Evolutionary conservation across 1,140 invertebrate species (phyloP), one percentile per base, ranked within the genome.

Genomic region (Zeugodacus cucurbitae): DNA sequence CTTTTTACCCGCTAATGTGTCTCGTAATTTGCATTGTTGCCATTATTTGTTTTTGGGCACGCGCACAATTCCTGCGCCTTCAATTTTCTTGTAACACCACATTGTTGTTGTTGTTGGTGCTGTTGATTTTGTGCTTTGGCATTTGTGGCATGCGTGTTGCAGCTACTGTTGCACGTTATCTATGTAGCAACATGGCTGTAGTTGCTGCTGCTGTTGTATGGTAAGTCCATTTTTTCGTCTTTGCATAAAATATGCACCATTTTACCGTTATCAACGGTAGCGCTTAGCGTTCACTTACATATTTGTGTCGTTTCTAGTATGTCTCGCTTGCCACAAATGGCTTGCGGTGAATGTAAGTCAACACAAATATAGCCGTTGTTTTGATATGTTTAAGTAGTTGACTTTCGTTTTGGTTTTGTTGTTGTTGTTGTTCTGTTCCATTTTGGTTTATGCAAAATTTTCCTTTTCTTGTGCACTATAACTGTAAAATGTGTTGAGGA

Each of bases 21-120:
- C 87, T 87, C 59, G 58, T 87, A 87, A 87, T 87, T 87, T 87
- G 87, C 54, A 87, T 87, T 87, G 54, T 87, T 87, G 54, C 59
- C 37, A 64, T 64, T 87, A 87, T 87, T 87, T 87, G 87, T 70
- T 48, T 67, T 64, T 87, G 34, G 87, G 54, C 54, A 87, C 54
- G 54, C 85, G 74, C 41, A 48, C 74, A 82, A 37, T 37, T 37
- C 48, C 48, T 82, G 34, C 17, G n/a, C 34, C 22, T 20, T 41
- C 20, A 34, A 74, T 44, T 74, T 22, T 74, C 37, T 0, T 74
- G 34, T 41, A 74, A 74, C n/a, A 17, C 48, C 14, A 54, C 10
- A 10, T 54, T 10, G 48, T 41, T 74, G 70, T 74, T 74, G 70
- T 74, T 34, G 32, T 41, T n/a, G n/a, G n/a, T 74, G 70, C 5